phyloP scores from a whole-genome alignment of 1,140 invertebrate species.

The Heliconius himera region DNA sequence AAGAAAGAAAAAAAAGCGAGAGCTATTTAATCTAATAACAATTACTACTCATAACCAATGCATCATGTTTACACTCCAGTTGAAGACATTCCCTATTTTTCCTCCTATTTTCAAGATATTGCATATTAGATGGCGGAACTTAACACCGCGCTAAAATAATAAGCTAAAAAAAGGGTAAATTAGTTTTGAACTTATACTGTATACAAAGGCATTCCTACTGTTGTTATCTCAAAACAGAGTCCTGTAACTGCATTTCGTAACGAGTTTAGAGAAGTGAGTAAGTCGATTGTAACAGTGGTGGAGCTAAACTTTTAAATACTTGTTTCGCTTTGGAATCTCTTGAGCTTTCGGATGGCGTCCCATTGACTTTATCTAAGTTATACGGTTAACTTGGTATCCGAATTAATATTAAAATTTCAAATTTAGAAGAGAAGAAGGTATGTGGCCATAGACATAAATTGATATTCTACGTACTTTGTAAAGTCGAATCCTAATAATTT shows the following conservation, averaged over 20 bases:
- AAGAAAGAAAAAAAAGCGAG: no score
- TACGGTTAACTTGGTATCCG: not conserved
- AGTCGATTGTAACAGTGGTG: not conserved
- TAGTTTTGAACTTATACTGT: not conserved
- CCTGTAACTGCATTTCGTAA: slow-evolving; percentile 7
- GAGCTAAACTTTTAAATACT: not conserved
- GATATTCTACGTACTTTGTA: no score
- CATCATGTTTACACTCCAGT: no score
- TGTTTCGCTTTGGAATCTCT: slow-evolving; percentile 7
- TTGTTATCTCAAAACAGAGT: not conserved
- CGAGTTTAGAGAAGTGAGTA: not conserved
- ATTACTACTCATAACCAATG: no score
- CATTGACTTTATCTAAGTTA: not conserved
- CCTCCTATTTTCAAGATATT: no score
- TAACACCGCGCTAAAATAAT: no score
- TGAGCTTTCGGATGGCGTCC: not conserved
- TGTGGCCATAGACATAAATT: no score
- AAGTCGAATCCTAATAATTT: no score
- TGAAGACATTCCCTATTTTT: no score
- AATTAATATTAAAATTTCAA: not conserved
- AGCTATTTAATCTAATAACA: no score
- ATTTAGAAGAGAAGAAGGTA: not conserved
- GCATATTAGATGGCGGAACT: not conserved
- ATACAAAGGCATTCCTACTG: not conserved
- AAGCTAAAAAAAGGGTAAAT: not conserved